These are phyloP conservation scores for Epizoanthus stellaris DNA, from an alignment of 92 coral and sea anemone genomes.

Conservation along the genomic window DNA sequence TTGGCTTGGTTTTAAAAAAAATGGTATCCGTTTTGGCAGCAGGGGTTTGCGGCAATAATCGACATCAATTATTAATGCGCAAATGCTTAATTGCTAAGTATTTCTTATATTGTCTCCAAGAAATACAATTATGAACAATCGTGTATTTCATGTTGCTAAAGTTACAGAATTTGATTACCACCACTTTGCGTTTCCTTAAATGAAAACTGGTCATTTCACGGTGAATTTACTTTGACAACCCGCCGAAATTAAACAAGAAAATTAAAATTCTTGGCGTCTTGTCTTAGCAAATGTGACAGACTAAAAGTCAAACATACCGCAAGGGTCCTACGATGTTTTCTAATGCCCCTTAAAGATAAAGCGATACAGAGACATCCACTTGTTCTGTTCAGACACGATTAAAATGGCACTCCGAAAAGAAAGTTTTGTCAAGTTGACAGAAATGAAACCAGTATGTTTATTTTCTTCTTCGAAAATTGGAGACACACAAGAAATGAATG, in stretches of 20 bases:
- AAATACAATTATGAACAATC: not conserved
- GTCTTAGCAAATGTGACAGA: not conserved
- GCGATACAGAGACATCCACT: not conserved
- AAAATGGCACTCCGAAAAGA: not conserved
- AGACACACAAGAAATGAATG: conserved; percentile 10
- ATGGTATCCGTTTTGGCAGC: not conserved
- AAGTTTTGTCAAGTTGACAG: not conserved
- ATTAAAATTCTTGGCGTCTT: not conserved
- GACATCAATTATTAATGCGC: not conserved
- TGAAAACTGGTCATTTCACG: not conserved
- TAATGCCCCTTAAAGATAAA: not conserved
- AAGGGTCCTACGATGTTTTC: not conserved
- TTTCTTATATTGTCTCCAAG: not conserved
- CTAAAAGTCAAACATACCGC: not conserved
- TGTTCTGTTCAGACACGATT: not conserved
- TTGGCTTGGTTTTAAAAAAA: not conserved
- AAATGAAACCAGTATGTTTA: not conserved
- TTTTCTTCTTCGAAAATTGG: not conserved
- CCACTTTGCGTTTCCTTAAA: not conserved
- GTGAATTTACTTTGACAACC: not conserved
- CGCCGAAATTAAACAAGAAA: not conserved
- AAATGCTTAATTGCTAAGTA: not conserved
- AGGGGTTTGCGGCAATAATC: not conserved
- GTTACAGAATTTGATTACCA: not conserved
- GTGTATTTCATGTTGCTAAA: not conserved